These are phyloP conservation scores for Melanotus villosus DNA, from an alignment of 2,888 invertebrate genomes.

Conservation along the genomic window DNA sequence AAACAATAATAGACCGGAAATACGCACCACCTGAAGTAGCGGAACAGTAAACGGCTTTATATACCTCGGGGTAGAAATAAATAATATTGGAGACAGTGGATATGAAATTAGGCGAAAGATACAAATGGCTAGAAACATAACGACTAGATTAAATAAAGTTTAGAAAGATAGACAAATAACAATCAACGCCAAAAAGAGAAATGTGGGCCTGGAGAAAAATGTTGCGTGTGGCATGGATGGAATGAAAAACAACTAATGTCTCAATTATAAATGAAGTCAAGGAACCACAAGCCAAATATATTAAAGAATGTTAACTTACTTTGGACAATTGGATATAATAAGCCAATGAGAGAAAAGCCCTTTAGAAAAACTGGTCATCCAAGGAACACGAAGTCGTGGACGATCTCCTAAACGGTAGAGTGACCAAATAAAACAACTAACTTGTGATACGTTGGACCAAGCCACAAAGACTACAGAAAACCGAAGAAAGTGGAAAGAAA, in stretches of 20 bases:
- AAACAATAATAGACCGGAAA: neutral
- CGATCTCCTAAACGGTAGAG: neutral
- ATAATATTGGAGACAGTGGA: neutral
- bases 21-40: too few relatives aligned
- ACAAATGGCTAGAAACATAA: neutral
- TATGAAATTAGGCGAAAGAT: neutral
- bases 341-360: too few relatives aligned
- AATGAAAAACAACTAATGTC: neutral
- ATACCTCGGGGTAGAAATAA: neutral
- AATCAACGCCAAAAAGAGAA: neutral
- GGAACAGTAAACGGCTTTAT: conserved; percentile 5
- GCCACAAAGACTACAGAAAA: too few relatives aligned
- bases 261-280: conserved; percentile 1
- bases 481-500: too few relatives aligned
- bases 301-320: neutral
- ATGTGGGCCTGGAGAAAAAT: conserved; percentile 1
- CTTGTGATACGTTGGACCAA: too few relatives aligned
- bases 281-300: conserved; percentile 1
- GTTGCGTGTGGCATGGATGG: neutral
- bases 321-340: neutral
- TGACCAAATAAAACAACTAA: too few relatives aligned
- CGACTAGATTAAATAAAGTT: neutral
- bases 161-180: conserved; percentile 15
- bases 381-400: too few relatives aligned
- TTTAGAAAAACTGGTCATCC: too few relatives aligned